Evolutionary conservation across 2,888 invertebrate genomes (phyloP).

Genomic region (Herminia tarsipennalis): DNA sequence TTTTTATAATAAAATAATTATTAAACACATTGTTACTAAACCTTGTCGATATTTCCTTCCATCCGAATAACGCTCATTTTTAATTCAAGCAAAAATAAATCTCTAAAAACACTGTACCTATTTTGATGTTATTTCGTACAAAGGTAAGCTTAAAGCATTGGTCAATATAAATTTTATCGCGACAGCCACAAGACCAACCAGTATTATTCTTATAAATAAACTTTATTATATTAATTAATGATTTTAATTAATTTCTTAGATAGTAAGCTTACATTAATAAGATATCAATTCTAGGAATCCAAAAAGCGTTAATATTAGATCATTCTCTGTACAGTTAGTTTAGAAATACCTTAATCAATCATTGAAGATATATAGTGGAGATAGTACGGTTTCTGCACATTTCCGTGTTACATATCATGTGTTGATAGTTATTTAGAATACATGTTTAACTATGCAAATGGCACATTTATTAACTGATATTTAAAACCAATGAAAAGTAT

Average conservation of each 20-base stretch:
- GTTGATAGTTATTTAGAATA: too few relatives aligned
- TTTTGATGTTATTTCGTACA: too few relatives aligned
- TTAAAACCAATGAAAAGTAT: too few relatives aligned
- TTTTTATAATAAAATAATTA: not conserved
- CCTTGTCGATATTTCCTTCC: too few relatives aligned
- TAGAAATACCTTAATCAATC: constrained; percentile 39
- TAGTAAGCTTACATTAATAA: not conserved
- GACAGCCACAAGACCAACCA: not conserved
- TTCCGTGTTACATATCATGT: constrained; percentile 40
- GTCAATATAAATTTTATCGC: not conserved
- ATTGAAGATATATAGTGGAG: constrained; percentile 35
- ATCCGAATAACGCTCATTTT: too few relatives aligned
- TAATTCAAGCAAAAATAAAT: too few relatives aligned
- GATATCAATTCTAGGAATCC: not conserved
- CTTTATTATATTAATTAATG: not conserved
- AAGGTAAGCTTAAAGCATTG: too few relatives aligned
- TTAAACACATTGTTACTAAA: too few relatives aligned
- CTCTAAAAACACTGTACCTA: too few relatives aligned
- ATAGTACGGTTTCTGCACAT: constrained; percentile 23
- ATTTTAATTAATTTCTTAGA: not conserved
- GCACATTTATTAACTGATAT: too few relatives aligned
- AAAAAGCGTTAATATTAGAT: constrained; percentile 32
- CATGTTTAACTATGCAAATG: too few relatives aligned
- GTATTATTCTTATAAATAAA: not conserved
- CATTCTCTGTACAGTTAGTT: constrained; percentile 33